phyloP scores from a whole-genome alignment of 2,797 vertebrate species.

The Sciaenops ocellatus region DNA sequence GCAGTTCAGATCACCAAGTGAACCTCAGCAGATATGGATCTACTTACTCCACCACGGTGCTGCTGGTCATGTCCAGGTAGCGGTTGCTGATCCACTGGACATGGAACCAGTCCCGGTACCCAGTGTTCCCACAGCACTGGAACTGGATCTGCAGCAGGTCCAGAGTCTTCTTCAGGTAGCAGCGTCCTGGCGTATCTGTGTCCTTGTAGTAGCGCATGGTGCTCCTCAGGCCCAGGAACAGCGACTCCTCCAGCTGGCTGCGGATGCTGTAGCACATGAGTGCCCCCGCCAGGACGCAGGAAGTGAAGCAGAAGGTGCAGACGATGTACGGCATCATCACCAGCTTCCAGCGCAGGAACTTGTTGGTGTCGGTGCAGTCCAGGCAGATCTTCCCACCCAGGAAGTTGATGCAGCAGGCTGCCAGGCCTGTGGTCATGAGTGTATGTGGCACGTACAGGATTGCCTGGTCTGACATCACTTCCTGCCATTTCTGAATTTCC shows the following conservation, averaged over 20 bases:
- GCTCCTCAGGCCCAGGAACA: constrained; percentile 86
- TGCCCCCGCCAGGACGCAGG: constrained; percentile 88
- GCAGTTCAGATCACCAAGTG: not conserved
- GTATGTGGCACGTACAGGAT: constrained; percentile 87
- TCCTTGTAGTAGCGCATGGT: constrained; percentile 91
- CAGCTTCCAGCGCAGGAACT: constrained; percentile 91
- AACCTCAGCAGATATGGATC: not conserved
- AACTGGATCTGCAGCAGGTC: constrained; percentile 91
- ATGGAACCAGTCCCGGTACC: constrained; percentile 91
- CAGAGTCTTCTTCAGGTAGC: constrained; percentile 89
- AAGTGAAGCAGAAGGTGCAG: constrained; percentile 91
- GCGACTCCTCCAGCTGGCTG: constrained; percentile 87
- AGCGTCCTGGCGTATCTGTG: constrained; percentile 90
- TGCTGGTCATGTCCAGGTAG: constrained; percentile 90
- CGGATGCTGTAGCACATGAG: constrained; percentile 89
- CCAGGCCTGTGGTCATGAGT: constrained; percentile 88
- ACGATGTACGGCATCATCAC: constrained; percentile 90
- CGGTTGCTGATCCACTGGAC: constrained; percentile 92
- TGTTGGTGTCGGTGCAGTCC: constrained; percentile 88
- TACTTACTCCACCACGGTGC: constrained; percentile 89
- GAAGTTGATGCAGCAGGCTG: constrained; percentile 91
- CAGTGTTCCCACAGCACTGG: constrained; percentile 91
- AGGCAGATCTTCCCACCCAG: constrained; percentile 92
- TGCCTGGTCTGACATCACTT: constrained; percentile 89
- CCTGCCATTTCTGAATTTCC: constrained; percentile 89